Evolutionary conservation across 1,140 invertebrate species (phyloP).

Genomic region (Pseudomyrmex sp.): DNA sequence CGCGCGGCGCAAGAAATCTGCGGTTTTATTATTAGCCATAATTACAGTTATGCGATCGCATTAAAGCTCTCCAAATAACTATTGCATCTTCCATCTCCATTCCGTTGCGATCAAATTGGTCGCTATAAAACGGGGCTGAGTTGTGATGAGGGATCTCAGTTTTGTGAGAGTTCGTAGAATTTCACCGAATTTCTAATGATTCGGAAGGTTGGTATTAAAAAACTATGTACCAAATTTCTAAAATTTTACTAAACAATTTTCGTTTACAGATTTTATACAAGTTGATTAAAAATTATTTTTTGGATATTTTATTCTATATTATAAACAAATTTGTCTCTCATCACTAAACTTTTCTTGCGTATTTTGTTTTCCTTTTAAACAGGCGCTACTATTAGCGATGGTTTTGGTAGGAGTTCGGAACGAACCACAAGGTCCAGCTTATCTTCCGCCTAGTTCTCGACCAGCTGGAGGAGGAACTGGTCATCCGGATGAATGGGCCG

Average conservation of each 20-base stretch:
- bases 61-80: conserved; percentile 80
- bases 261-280: not conserved
- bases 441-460: conserved; percentile 84
- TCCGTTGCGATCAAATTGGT: conserved; percentile 72
- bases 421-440: conserved; percentile 85
- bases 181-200: conserved; percentile 77
- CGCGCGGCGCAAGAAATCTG: conserved; percentile 78
- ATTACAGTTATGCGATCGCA: conserved; percentile 80
- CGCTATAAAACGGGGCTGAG: conserved; percentile 78
- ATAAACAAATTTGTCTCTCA: too few species aligned
- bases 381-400: conserved; percentile 79
- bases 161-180: conserved; percentile 69
- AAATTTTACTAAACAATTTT: not conserved
- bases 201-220: conserved; percentile 75
- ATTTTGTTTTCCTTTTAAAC: conserved; percentile 51
- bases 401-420: conserved; percentile 78
- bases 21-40: conserved; percentile 84
- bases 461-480: conserved; percentile 71
- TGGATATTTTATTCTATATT: too few species aligned
- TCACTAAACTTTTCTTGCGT: not conserved
- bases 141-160: conserved; percentile 76
- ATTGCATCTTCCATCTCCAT: conserved; percentile 77
- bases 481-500: conserved; percentile 84
- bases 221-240: not conserved
- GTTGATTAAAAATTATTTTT: not conserved